Base-by-base conservation (phyloP, 2,113 vertebrate species). In the Tyto alba region DNA sequence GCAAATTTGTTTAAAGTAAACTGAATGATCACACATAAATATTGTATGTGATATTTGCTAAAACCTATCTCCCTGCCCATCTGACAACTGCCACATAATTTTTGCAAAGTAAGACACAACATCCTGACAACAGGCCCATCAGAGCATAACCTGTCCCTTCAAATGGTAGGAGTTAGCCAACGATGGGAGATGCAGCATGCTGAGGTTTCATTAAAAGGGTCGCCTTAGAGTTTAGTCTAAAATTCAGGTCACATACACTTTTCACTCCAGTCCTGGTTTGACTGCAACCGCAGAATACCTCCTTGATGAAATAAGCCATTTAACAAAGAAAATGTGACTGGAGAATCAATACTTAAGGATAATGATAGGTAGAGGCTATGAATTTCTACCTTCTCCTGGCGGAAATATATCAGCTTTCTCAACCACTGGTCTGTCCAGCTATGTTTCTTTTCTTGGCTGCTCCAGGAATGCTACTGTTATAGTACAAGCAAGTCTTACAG, bases 1-100 rank as follows among this genome's bases (percentile, higher is more conserved):
- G 43, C 60, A 90, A 90, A 96, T 96, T 89, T 97, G 92, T 96
- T 97, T 93, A 90, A 94, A 88, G 88, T 81, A 90, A 95, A 90
- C 69, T 36, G 60, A 87, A 68, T 21, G 56, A 92, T 75, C 43
- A 25, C 50, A 72, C 43, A 85, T 52, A 96, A 95, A 94, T 82
- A 62, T 95, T 92, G 96, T 81, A 57, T 30, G 36, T 75, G 52
- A 7, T 89, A 36, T 86, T 96, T 95, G 74, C 73, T 71, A 52
- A 80, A 92, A 86, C 66, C 47, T 74, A 10, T 59, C 47, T 76
- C 63, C 55, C 71, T 40, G 20, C 48, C 52, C 56, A 52, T 83
- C 55, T 62, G 43, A 91, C 80, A 85, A 79, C 32, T 55, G 50
- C 21, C 23, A 22, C 6, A 4, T 36, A 25, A 34, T 80, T 83